Conservation (phyloP, 2,888 invertebrate genomes). For the Cybosia mesomella region DNA sequence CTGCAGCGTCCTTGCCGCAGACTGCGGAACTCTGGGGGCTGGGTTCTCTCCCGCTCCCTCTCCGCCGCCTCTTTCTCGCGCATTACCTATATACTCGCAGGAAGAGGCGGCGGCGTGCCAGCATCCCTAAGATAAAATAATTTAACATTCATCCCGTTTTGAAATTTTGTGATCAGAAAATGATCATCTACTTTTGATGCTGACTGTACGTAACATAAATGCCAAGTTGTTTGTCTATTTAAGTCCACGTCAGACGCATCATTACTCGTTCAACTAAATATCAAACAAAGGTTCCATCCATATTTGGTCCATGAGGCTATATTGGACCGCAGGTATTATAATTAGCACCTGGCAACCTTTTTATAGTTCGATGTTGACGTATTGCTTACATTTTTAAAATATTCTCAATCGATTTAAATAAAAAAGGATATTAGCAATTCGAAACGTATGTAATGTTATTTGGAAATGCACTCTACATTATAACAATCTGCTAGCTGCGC, state of each 20-base stretch:
- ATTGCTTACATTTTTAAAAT: neutral
- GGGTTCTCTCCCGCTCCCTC: too few species aligned
- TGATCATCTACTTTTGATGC: too few species aligned
- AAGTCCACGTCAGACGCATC: neutral
- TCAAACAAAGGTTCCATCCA: conserved; percentile 2
- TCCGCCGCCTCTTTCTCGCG: too few species aligned
- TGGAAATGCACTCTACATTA: neutral
- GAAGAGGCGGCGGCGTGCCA: too few species aligned
- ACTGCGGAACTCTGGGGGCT: too few species aligned
- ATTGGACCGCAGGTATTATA: neutral
- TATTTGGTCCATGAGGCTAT: conserved; percentile 1
- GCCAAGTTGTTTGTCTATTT: neutral
- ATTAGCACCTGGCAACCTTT: neutral
- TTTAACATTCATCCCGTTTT: too few species aligned
- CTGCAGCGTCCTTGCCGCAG: too few species aligned
- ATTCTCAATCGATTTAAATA: neutral
- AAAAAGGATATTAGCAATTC: neutral
- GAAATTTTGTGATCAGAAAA: too few species aligned
- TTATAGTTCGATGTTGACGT: conserved; percentile 2
- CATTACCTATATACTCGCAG: too few species aligned
- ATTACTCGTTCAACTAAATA: conserved; percentile 1
- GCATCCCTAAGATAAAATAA: too few species aligned
- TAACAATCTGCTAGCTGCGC: neutral
- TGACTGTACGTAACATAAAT: neutral
- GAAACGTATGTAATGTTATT: neutral